A percentile compares a stretch with the other conserved stretches of the same genome.
These are phyloP conservation scores for Sycobia sp. DNA, from an alignment of 1,140 invertebrate species.

Conservation along the genomic window DNA sequence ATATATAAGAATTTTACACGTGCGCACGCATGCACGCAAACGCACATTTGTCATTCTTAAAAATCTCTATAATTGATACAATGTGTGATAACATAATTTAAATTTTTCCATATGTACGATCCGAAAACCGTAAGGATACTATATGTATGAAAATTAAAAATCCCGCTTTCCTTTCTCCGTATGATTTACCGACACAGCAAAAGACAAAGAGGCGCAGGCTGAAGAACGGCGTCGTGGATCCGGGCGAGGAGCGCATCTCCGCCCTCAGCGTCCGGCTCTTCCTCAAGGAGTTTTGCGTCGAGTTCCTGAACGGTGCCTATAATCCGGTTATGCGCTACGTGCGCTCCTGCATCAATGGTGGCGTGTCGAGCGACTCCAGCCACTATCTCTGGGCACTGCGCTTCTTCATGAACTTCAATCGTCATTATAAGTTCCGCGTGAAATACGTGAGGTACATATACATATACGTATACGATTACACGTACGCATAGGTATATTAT, in stretches of 20 bases:
- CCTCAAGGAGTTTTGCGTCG: constrained; percentile 92
- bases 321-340: constrained; percentile 88
- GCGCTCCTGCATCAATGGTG: constrained; percentile 59
- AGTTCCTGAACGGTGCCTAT: constrained; percentile 90
- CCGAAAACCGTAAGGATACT: too few relatives aligned
- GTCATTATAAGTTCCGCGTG: constrained; percentile 81
- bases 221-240: constrained; percentile 65
- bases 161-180: too few relatives aligned
- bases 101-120: too few relatives aligned
- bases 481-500: too few relatives aligned
- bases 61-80: too few relatives aligned
- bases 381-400: constrained; percentile 93
- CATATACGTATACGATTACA: too few relatives aligned
- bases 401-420: constrained; percentile 98
- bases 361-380: constrained; percentile 78
- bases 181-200: too few relatives aligned
- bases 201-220: constrained; percentile 72
- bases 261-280: constrained; percentile 82
- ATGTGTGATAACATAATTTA: too few relatives aligned
- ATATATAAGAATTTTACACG: too few relatives aligned
- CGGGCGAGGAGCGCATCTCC: constrained; percentile 69
- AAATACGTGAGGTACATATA: constrained; percentile 79
- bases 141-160: too few relatives aligned
- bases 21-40: too few relatives aligned
- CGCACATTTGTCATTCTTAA: too few relatives aligned